These are phyloP conservation scores for Pangasianodon hypophthalmus DNA, from an alignment of 2,113 vertebrate species.

Conservation along the genomic window DNA sequence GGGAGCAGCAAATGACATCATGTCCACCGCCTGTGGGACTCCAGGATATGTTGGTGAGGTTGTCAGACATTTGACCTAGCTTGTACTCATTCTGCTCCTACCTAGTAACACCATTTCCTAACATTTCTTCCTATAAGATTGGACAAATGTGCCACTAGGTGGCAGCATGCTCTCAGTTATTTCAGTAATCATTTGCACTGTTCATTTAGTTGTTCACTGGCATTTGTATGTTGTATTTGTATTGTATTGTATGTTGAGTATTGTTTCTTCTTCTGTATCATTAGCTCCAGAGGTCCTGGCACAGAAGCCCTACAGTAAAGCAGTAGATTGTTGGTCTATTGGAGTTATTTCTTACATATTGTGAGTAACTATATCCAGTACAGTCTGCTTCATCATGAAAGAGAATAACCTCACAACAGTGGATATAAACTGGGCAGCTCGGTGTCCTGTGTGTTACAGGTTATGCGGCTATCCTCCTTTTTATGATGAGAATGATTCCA, in stretches of 20 bases:
- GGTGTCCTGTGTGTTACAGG: slow-evolving; percentile 60
- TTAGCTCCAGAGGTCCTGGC: slow-evolving; percentile 76
- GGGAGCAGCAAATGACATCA: slow-evolving; percentile 88
- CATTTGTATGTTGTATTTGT: neutral
- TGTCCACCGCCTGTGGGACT: slow-evolving; percentile 98
- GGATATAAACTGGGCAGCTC: neutral
- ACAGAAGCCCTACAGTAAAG: slow-evolving; percentile 79
- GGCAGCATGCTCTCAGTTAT: neutral
- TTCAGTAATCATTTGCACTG: neutral
- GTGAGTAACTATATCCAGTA: slow-evolving; percentile 60
- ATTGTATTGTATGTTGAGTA: neutral
- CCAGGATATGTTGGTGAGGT: slow-evolving; percentile 96
- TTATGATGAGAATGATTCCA: slow-evolving; percentile 98
- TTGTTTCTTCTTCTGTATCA: slow-evolving; percentile 11
- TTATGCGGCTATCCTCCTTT: slow-evolving; percentile 98
- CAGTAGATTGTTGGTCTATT: slow-evolving; percentile 80
- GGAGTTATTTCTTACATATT: slow-evolving; percentile 78
- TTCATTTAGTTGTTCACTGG: neutral
- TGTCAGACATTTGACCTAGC: neutral
- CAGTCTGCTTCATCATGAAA: neutral
- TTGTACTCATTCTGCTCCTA: neutral
- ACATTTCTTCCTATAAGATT: neutral
- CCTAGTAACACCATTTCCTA: neutral
- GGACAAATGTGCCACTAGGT: neutral
- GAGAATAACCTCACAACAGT: neutral